phyloP scores from a whole-genome alignment of 2,113 vertebrate genomes.

The Dromaius novaehollandiae region DNA sequence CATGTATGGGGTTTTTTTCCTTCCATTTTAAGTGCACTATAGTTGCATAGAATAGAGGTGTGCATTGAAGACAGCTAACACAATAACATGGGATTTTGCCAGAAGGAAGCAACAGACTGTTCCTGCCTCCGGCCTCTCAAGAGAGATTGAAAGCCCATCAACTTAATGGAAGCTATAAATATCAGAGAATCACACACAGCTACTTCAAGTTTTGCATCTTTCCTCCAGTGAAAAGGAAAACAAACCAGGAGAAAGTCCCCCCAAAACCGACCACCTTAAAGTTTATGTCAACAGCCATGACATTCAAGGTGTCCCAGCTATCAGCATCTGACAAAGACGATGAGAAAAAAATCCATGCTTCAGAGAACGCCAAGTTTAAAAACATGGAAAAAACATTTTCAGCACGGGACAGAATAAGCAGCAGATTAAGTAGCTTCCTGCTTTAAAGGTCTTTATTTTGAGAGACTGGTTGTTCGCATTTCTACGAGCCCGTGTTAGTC shows the following conservation, averaged over 20 bases:
- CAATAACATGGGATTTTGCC: background rate
- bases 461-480: background rate
- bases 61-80: background rate
- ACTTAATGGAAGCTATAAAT: background rate
- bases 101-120: background rate
- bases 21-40: background rate
- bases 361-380: background rate
- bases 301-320: background rate
- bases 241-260: background rate
- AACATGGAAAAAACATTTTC: background rate
- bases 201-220: background rate
- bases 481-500: background rate
- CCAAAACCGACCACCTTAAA: background rate
- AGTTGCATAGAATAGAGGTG: background rate
- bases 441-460: background rate
- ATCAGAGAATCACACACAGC: background rate
- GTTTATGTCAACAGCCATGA: background rate
- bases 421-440: background rate
- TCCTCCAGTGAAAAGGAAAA: background rate
- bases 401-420: background rate
- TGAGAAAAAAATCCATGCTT: background rate
- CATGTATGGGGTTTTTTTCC: background rate
- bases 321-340: background rate
- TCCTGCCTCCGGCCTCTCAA: background rate
- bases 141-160: background rate